Conservation (phyloP, 1,140 invertebrate genomes). For the Oppia nitens region DNA sequence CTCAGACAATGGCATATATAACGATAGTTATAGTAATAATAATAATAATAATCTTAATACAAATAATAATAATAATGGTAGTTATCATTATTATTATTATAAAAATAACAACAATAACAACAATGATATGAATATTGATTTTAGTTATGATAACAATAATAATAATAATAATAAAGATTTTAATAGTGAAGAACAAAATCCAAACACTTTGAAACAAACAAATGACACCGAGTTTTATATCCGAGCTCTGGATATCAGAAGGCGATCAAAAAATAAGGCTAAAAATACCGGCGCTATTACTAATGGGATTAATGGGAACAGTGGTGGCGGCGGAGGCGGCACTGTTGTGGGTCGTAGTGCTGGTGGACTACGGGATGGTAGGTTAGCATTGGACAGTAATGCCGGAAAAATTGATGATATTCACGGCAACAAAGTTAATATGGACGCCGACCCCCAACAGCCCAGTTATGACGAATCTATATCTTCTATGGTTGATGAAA, state of each 20-base stretch:
- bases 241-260: no score
- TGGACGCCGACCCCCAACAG: constrained; percentile 16
- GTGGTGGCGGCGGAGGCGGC: neutral
- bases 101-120: no score
- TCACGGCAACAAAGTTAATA: neutral
- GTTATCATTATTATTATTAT: no score
- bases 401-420: neutral
- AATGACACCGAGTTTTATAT: no score
- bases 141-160: no score
- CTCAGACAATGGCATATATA: neutral
- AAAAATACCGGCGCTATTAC: neutral
- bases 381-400: neutral
- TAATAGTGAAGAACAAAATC: no score
- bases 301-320: neutral
- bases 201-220: no score
- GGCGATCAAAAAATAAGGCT: no score
- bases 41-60: neutral
- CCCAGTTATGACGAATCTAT: constrained; percentile 22
- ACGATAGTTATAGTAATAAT: neutral
- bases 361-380: neutral
- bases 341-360: neutral
- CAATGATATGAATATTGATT: no score
- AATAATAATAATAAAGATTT: no score
- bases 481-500: constrained; percentile 21
- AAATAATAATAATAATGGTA: neutral